Evolutionary conservation across 2,797 vertebrate species (phyloP).

Genomic region (Hirundo rustica): DNA sequence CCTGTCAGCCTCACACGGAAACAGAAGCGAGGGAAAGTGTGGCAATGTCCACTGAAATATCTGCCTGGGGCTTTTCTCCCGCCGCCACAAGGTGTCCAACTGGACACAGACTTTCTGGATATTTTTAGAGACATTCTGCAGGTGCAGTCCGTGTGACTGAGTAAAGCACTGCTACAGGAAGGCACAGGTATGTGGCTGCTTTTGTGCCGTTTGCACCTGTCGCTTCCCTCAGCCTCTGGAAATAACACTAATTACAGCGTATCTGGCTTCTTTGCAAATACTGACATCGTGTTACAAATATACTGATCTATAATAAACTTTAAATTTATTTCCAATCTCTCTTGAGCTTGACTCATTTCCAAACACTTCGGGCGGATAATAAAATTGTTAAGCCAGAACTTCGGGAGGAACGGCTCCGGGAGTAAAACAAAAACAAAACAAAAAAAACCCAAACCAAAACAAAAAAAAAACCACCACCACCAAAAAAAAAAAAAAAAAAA

Average conservation of each 20-base stretch:
- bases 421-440: background rate
- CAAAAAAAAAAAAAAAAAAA: too few species aligned
- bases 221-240: too few species aligned
- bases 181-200: accelerated
- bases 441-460: background rate
- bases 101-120: accelerated
- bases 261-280: background rate
- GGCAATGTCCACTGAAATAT: accelerated
- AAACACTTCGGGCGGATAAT: background rate
- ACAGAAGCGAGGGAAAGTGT: accelerated
- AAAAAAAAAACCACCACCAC: too few species aligned
- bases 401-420: accelerated
- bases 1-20: accelerated
- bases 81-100: background rate
- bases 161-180: background rate
- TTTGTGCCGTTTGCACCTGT: too few species aligned
- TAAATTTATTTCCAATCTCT: background rate
- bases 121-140: background rate
- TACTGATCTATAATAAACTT: background rate
- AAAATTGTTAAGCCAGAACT: background rate
- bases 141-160: too few species aligned
- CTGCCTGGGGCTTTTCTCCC: background rate
- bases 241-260: accelerated
- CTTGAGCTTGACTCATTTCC: background rate
- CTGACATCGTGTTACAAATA: background rate